Evolutionary conservation across 2,888 invertebrate genomes (phyloP).

Genomic region (Celastrina argiolus): DNA sequence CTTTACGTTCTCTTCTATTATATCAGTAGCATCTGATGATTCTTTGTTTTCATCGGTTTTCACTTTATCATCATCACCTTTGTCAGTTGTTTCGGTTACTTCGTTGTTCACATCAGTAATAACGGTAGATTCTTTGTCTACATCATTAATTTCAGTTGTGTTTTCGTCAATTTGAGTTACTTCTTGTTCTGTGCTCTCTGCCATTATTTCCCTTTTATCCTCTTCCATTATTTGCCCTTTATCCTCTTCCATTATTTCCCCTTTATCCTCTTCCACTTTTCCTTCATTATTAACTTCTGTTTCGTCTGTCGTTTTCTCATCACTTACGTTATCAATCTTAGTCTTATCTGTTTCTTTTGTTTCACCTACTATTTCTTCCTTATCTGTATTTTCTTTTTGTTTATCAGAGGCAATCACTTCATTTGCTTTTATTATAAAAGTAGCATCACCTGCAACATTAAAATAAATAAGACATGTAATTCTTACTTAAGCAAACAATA

Average conservation of each 20-base stretch:
- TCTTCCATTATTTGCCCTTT: neutral
- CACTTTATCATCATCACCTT: neutral
- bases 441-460: constrained; percentile 43
- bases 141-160: neutral
- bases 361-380: constrained; percentile 19
- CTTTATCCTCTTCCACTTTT: neutral
- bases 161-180: neutral
- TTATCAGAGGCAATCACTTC: constrained; percentile 22
- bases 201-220: too few relatives aligned
- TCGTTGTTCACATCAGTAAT: neutral
- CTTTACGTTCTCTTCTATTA: neutral
- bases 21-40: neutral
- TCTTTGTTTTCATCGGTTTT: neutral
- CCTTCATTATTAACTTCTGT: neutral
- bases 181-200: neutral
- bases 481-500: too few relatives aligned
- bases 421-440: constrained; percentile 42
- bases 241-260: neutral
- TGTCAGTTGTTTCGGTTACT: neutral
- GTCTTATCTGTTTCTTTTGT: constrained; percentile 21
- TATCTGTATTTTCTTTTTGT: constrained; percentile 12
- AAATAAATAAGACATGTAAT: too few relatives aligned
- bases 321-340: constrained; percentile 11
- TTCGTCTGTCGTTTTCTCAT: neutral
- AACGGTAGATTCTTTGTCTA: neutral